Evolutionary conservation across 2,888 invertebrate genomes (phyloP), one percentile per base, ranked within the genome.

Genomic region (Xestia c-nigrum): DNA sequence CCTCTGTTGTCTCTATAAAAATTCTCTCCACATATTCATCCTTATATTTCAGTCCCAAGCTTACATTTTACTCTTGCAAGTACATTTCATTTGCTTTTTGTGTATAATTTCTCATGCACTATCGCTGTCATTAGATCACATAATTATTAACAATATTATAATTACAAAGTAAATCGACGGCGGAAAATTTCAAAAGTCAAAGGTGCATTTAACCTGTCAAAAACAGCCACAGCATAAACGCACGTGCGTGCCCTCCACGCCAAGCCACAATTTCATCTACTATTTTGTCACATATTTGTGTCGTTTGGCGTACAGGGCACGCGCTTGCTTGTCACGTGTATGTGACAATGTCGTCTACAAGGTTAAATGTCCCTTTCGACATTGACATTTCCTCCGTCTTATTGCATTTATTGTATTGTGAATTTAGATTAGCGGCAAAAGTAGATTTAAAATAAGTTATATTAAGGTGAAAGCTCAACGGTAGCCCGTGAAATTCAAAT

Each of bases 51-150:
- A 76, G 50, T 89, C 91, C 92, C 90, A 83, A 85, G 92, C 93
- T 92, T 92, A 66, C 72, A 82, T 85, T 86, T 69, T 89, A 88
- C 84, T 83, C 87, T 92, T 89, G 91, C 92, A 84, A 64, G 89
- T 88, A 83, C 76, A 72, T 86, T 90, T 91, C 85, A 86, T 92
- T 91, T 91, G 94, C 94, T 94, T 94, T 87, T 92, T 92, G 89
- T 92, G 88, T 91, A 91, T 80, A 84, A 86, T 91, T 91, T 88
- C 75, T 89, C 88, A 89, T 90, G 88, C 90, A 89, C 90, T 88
- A 64, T 86, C 90, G 87, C 88, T 73, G 38, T 83, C 90, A 90
- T 86, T 85, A 85, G 74, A 68, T 83, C 81, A 71, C 88, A 46
- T 85, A 72, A 63, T 85, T 77, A 72, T 66, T 83, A 83, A 82